Evolutionary conservation across 2,113 vertebrate species (phyloP).

Genomic region (Aepyceros melampus): DNA sequence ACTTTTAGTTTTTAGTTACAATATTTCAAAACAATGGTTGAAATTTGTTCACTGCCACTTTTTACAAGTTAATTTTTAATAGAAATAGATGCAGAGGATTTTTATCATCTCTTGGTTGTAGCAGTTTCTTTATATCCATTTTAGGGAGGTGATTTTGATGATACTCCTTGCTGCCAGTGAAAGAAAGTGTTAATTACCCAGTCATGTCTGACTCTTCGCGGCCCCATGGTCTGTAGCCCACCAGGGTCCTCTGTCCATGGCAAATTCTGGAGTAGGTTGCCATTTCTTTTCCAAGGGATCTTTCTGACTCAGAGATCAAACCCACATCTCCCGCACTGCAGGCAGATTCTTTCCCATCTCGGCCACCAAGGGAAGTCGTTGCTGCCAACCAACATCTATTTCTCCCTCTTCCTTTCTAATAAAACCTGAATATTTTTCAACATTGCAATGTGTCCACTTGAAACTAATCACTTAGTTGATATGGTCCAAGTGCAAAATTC

Average conservation of each 20-base stretch:
- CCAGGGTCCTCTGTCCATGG: neutral
- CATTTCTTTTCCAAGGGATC: neutral
- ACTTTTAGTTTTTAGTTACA: neutral
- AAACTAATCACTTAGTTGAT: neutral
- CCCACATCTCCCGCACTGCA: neutral
- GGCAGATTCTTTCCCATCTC: neutral
- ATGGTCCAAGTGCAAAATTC: neutral
- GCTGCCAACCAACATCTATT: neutral
- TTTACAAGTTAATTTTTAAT: neutral
- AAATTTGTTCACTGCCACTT: neutral
- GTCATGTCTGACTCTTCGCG: accelerated
- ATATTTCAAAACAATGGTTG: neutral
- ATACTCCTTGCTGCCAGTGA: neutral
- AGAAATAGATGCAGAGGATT: neutral
- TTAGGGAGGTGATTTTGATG: neutral
- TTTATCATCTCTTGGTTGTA: neutral
- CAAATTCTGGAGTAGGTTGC: neutral
- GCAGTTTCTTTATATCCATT: neutral
- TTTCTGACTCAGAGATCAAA: neutral
- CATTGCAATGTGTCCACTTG: too few species aligned
- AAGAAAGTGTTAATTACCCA: neutral
- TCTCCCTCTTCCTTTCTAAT: neutral
- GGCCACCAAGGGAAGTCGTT: neutral
- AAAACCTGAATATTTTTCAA: neutral
- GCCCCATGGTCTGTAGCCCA: neutral